phyloP scores from a whole-genome alignment of 2,797 vertebrate genomes.

The Apogon hyalosoma region DNA sequence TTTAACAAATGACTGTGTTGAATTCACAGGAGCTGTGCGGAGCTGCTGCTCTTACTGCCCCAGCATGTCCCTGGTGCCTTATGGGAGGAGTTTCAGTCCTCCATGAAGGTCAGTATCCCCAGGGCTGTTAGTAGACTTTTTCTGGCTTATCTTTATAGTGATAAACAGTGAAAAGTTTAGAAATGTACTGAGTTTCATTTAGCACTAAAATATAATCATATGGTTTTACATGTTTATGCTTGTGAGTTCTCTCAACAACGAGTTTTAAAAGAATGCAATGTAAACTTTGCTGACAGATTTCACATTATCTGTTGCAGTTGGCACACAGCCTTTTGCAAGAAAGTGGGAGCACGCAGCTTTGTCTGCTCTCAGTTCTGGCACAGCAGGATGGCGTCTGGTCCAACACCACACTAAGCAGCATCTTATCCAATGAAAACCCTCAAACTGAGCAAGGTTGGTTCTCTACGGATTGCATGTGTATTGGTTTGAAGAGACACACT shows the following conservation, averaged over 20 bases:
- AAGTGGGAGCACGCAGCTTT: conserved; percentile 92
- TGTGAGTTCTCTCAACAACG: background rate
- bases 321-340: conserved; percentile 94
- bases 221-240: background rate
- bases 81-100: conserved; percentile 96
- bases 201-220: conserved; percentile 11
- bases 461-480: background rate
- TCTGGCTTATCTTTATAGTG: conserved; percentile 37
- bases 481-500: background rate
- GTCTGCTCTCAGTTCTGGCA: conserved; percentile 90
- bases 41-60: conserved; percentile 94
- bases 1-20: conserved; percentile 67
- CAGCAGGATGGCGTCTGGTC: conserved; percentile 95
- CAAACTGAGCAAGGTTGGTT: conserved; percentile 91
- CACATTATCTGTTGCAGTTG: conserved; percentile 80
- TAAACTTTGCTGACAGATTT: conserved; percentile 6
- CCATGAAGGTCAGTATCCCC: conserved; percentile 91
- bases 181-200: conserved; percentile 16
- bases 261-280: background rate
- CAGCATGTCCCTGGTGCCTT: conserved; percentile 93
- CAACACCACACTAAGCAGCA: conserved; percentile 89
- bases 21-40: conserved; percentile 94
- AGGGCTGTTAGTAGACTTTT: conserved; percentile 38
- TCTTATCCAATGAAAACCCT: conserved; percentile 90
- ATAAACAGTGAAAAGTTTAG: conserved; percentile 35